phyloP scores from a whole-genome alignment of 2,113 vertebrate species.

The Petromus typicus region DNA sequence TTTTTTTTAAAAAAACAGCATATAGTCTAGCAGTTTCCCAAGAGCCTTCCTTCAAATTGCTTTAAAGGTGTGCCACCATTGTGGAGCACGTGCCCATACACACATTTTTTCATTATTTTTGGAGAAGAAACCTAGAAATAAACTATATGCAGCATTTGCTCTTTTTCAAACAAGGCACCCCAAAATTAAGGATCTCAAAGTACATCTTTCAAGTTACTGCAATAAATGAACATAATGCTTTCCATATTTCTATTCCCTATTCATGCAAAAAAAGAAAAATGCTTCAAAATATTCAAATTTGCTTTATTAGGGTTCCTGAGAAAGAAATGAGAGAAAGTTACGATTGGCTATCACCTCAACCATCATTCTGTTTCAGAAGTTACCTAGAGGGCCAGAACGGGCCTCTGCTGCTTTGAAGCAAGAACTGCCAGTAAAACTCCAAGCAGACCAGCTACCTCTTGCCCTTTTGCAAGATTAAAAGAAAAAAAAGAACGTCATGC shows the following conservation, averaged over 20 bases:
- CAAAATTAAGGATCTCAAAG: slow-evolving; percentile 44
- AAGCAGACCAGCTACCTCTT: background rate
- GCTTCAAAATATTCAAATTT: background rate
- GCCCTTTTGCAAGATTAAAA: background rate
- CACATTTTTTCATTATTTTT: background rate
- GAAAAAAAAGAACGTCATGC: too few species aligned
- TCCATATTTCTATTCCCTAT: slow-evolving; percentile 6
- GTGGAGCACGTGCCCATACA: background rate
- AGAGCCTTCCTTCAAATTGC: background rate
- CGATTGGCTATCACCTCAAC: background rate
- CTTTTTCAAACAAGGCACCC: slow-evolving; percentile 6
- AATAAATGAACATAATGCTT: slow-evolving; percentile 9
- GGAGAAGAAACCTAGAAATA: background rate
- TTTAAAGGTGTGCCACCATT: background rate
- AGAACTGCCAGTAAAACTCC: background rate
- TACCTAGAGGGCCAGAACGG: background rate
- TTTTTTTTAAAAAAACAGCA: background rate
- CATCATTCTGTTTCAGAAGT: background rate
- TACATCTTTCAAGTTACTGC: background rate
- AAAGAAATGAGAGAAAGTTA: background rate
- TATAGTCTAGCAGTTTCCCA: background rate
- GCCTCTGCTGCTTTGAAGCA: background rate
- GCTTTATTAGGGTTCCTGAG: background rate
- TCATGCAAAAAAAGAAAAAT: slow-evolving; percentile 5
- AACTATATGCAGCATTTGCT: background rate